These are phyloP conservation scores for Agelastica alni DNA, from an alignment of 2,888 invertebrate genomes.

Conservation along the genomic window DNA sequence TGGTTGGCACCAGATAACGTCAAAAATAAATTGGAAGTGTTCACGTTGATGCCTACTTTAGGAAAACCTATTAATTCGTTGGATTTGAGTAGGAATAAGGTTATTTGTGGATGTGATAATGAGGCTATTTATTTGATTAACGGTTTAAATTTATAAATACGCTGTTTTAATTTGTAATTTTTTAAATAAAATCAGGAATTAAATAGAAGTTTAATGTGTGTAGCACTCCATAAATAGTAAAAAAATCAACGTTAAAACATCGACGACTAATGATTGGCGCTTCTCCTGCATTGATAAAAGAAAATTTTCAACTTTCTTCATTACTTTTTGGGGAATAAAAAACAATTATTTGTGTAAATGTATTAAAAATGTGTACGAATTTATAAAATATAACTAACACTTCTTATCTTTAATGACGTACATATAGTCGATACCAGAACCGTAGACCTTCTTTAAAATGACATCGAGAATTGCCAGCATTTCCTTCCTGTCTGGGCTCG, in stretches of 20 bases:
- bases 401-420: conserved; percentile 41
- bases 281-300: too few species aligned
- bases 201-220: too few species aligned
- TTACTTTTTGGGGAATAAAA: too few species aligned
- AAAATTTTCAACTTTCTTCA: too few species aligned
- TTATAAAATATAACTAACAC: neutral
- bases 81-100: conserved; percentile 73
- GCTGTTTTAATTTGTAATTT: neutral
- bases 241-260: too few species aligned
- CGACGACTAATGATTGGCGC: too few species aligned
- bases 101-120: conserved; percentile 85
- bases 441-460: conserved; percentile 48
- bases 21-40: conserved; percentile 71
- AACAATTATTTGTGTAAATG: too few species aligned
- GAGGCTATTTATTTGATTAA: conserved; percentile 85
- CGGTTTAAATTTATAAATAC: conserved; percentile 57
- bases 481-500: conserved; percentile 34
- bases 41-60: conserved; percentile 73
- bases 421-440: conserved; percentile 48
- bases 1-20: conserved; percentile 74
- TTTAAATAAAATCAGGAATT: too few species aligned
- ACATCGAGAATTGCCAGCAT: conserved; percentile 42
- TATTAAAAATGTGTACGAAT: neutral
- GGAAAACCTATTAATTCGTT: conserved; percentile 82
- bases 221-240: too few species aligned